Evolutionary conservation across 1,140 invertebrate species (phyloP), one percentile per base, ranked within the genome.

Genomic region (Achatina immaculata): DNA sequence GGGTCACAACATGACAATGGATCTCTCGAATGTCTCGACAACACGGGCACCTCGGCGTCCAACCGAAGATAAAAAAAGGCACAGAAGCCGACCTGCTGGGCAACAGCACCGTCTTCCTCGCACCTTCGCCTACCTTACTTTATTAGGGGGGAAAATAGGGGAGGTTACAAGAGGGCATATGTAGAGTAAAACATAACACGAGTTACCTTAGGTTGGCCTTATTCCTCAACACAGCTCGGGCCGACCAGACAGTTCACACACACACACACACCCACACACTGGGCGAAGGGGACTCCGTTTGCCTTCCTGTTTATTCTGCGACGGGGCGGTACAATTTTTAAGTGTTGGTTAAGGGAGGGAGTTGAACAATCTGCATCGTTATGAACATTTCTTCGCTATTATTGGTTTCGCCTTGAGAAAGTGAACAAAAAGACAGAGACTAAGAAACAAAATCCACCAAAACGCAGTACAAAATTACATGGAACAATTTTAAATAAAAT

Each of bases 41-140:
- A 62, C 58, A 62, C 58, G 28, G 58, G 58, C 7, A 62, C n/a
- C 58, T 62, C 58, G 11, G 58, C 1, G 2, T 21, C 2, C 7
- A 62, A n/a, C n/a, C n/a, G 58, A 62, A 34, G n/a, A n/a, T n/a
- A n/a, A n/a, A n/a, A 28, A 62, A 62, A 62, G 58, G 58, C 31
- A 62, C 28, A 9, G 28, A 31, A 58, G 16, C n/a, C 28, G 31
- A 62, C n/a, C 58, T 62, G 58, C 58, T 34, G 58, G n/a, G 28
- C 58, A 31, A 62, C 58, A n/a, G 16, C 58, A 62, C 28, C 58
- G 16, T 62, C 58, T 62, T 16, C 58, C 4, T 62, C 58, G 31
- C 58, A 62, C 58, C 58, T 62, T 58, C 58, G 28, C 21, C 58
- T 28, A 62, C 58, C 7, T n/a, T n/a, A n/a, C n/a, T n/a, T n/a